Evolutionary conservation across 2,888 invertebrate species (phyloP), one percentile per base, ranked within the genome.

Genomic region (Marronus borbonicus): DNA sequence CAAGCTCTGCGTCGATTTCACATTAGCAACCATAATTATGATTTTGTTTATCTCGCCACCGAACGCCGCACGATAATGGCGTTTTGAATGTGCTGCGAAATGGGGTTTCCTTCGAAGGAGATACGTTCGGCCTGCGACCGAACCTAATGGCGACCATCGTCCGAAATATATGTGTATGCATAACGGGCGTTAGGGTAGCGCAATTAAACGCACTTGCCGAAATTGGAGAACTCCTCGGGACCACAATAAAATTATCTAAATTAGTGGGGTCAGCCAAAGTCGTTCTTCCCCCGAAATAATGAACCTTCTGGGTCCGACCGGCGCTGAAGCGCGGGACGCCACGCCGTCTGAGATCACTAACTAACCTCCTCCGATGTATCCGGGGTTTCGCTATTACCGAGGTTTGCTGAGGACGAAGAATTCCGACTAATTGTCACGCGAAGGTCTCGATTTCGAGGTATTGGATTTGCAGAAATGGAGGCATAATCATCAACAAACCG

Each of bases 211-310:
- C 65, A 66, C 65, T 66, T 66, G 65, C 44, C 65, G 65, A 66
- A 66, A 44, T 66, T 66, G 65, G 24, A 58, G 55, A 58, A 58
- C 20, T 69, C 52, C 69, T 52, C 69, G 52, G 52, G 17, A 52
- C 69, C 52, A 69, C 69, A 52, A 52, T 69, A 52, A 69, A 69
- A 69, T 69, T 69, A 69, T 69, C 69, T 69, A 69, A 69, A 69
- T 69, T 69, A 69, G 69, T 69, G 52, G 69, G 69, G 69, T 69
- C 69, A 69, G 55, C 65, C 17, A 66, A 39, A 39, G 39, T 20
- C 10, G 65, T 36, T 44, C 55, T 66, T 44, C 65, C 65, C 39
- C 44, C 65, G 24, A 44, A 66, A 66, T 66, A 66, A 66, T 66
- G 65, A 66, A 66, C 65, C 65, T 66, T 39, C 62, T 4, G 36